These are phyloP conservation scores for Anguilla japonica DNA, from an alignment of 2,113 vertebrate genomes.

Conservation along the genomic window DNA sequence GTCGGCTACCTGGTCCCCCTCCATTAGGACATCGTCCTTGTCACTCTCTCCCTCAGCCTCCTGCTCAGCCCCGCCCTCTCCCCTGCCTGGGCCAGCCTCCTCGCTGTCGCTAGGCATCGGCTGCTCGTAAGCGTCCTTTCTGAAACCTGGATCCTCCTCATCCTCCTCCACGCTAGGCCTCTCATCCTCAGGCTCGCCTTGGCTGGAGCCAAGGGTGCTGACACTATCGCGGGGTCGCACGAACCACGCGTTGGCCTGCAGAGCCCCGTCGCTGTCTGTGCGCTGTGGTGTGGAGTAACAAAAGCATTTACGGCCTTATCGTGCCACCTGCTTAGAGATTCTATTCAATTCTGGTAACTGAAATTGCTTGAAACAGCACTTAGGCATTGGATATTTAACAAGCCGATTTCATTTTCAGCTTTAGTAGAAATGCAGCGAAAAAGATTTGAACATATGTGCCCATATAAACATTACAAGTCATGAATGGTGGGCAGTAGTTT, in stretches of 20 bases:
- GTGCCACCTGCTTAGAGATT: not conserved
- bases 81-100: constrained; percentile 43
- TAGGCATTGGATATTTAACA: not conserved
- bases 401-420: not conserved
- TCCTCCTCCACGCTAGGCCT: constrained; percentile 39
- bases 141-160: constrained; percentile 50
- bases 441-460: not conserved
- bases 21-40: constrained; percentile 69
- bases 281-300: constrained; percentile 68
- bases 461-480: too few species aligned
- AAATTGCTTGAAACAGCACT: not conserved
- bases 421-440: not conserved
- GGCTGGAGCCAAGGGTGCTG: constrained; percentile 34
- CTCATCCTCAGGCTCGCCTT: constrained; percentile 51
- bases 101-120: constrained; percentile 51
- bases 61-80: constrained; percentile 39
- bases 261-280: constrained; percentile 57
- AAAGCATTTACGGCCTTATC: not conserved
- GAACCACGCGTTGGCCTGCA: constrained; percentile 53
- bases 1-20: constrained; percentile 83
- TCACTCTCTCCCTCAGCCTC: constrained; percentile 57
- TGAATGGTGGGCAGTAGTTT: not conserved
- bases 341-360: not conserved
- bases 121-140: constrained; percentile 56
- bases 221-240: constrained; percentile 46